phyloP scores from a whole-genome alignment of 2,113 vertebrate genomes.

The Daboia siamensis region DNA sequence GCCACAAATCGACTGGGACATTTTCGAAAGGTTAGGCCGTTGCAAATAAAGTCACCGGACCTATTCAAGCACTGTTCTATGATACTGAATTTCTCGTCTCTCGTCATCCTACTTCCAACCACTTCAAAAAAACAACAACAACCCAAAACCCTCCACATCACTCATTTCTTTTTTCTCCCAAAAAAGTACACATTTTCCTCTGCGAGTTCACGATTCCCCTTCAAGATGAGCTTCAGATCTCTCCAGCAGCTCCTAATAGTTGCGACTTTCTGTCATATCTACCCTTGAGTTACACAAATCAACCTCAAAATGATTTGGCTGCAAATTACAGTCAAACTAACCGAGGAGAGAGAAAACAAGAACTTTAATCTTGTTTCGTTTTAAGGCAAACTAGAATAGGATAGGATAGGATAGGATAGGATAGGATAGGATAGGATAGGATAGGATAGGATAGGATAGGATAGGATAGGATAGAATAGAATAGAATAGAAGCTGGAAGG shows the following conservation, averaged over 20 bases:
- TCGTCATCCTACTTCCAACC: not conserved
- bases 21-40: fast-evolving
- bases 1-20: not conserved
- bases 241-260: not conserved
- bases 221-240: not conserved
- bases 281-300: not conserved
- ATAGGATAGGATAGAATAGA: too few relatives aligned
- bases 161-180: not conserved
- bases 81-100: not conserved
- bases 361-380: not conserved
- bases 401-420: too few relatives aligned
- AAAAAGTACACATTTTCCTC: not conserved
- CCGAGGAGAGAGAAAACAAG: not conserved
- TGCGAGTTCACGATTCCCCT: not conserved
- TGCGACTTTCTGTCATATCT: not conserved
- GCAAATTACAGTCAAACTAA: not conserved
- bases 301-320: not conserved
- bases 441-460: too few relatives aligned
- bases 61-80: not conserved
- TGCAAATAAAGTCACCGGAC: too few relatives aligned
- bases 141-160: not conserved
- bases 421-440: too few relatives aligned
- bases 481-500: too few relatives aligned
- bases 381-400: not conserved
- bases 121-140: not conserved